Evolutionary conservation across 2,113 vertebrate species (phyloP), one percentile per base, ranked within the genome.

Genomic region (Corythaixoides concolor): DNA sequence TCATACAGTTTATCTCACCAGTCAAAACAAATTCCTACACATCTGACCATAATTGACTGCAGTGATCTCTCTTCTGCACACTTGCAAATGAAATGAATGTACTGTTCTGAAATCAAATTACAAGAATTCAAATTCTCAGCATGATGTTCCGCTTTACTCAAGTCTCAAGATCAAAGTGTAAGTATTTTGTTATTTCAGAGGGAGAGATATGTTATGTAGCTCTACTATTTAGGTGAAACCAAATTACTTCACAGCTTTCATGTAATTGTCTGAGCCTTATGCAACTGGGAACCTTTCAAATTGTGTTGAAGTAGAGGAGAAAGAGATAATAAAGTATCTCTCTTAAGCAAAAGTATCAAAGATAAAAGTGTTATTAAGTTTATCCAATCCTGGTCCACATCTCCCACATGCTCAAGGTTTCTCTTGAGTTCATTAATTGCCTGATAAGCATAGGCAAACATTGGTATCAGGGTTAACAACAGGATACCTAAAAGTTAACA

Each of bases 81-180:
- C 26, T 84, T 87, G 60, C 35, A 96, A 96, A 89, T 83, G n/a
- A 96, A 93, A 91, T 58, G 26, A 92, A 89, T 82, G 78, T 24
- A 70, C 66, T 68, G 45, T 75, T 97, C 67, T 89, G 70, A 91
- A 97, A 94, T 96, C 47, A 93, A 93, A 96, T 94, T 79, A 96
- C 58, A 85, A 80, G 69, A 94, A 94, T 96, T 97, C 89, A 96
- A 59, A 96, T 97, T 88, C 59, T 96, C 37, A 77, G n/a, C 90
- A 76, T 78, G 88, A 80, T 76, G 72, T 91, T 74, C 52, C 78
- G 78, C 63, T 89, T 97, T 85, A 79, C 43, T 92, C 70, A 84
- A 56, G 52, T 58, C 63, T 82, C 35, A 77, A 90, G 92, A 79
- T 90, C 87, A 89, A 85, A 90, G 72, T 74, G 74, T 77, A 96